Base-by-base conservation (phyloP, 2,113 vertebrate genomes). In the Callipepla squamata region DNA sequence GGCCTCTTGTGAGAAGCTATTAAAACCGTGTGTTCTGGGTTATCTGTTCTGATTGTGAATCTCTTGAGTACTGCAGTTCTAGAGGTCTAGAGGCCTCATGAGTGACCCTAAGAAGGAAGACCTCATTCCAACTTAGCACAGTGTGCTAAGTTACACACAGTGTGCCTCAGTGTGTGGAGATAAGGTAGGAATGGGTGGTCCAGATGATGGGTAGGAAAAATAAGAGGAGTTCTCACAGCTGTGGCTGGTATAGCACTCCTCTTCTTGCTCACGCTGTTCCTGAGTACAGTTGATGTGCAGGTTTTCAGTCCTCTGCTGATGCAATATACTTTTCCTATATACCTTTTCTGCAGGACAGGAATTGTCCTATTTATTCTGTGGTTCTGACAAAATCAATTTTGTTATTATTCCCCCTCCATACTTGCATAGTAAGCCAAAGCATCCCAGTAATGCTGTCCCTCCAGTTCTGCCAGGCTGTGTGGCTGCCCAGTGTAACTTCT, bases 311-410 rank as follows among this genome's bases (percentile, higher is more conserved):
- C 34, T 82, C 20, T 5, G 2, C 65, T 42, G 18, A 32, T 40
- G 72, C 51, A 92, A 66, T 85, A 92, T 89, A 57, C 20, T 80
- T 87, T 73, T 87, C 16, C 34, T 72, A 47, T 44, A 76, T 91
- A 82, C 38, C 32, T 89, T 95, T 91, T 92, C 93, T 93, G 68
- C 72, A 91, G 75, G 87, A 89, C 81, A 93, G 85, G 25, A 90
- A 90, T 94, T 80, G 65, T 90, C 82, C 55, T 93, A 95, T 96
- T 95, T 95, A 91, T 96, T 96, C 88, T 96, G 93, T 0, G 38
- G 93, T 93, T 85, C 92, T 94, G 90, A 68, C 68, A 96, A 88
- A 94, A 96, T 96, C 57, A 70, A 45, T 93, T 96, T 93, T 94
- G 68, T 95, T 94, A 63, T 79, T 83, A 11, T 78, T 85, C 68